Percentiles rank a stretch among this genome's conserved stretches.
Evolutionary conservation across 2,888 invertebrate species (phyloP).

Genomic region (Trachelus tabidus): DNA sequence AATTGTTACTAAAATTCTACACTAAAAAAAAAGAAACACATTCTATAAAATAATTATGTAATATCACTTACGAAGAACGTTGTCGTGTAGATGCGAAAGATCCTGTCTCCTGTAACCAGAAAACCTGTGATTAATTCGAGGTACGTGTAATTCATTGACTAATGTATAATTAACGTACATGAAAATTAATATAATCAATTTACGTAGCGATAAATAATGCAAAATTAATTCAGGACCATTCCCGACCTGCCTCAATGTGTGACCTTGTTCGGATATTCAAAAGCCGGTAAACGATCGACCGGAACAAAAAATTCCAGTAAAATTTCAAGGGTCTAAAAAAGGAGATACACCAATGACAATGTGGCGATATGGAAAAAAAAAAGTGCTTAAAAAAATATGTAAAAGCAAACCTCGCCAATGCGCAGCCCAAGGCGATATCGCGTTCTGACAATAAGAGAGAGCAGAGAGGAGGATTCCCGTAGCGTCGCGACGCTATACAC

Average conservation of each 20-base stretch:
- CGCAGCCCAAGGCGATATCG: constrained; percentile 60
- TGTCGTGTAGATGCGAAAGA: constrained; percentile 59
- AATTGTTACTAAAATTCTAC: not conserved
- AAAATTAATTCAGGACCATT: too few species aligned
- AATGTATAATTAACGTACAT: constrained; percentile 5
- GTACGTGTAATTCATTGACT: not conserved
- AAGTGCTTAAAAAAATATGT: too few species aligned
- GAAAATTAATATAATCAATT: not conserved
- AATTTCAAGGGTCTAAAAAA: too few species aligned
- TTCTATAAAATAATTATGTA: not conserved
- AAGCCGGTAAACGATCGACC: too few species aligned
- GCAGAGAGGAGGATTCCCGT: not conserved
- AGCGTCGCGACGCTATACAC: not conserved
- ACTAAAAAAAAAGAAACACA: too few species aligned
- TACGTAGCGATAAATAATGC: not conserved
- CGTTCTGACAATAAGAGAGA: constrained; percentile 55
- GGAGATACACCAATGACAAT: too few species aligned
- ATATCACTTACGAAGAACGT: constrained; percentile 58
- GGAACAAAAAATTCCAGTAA: too few species aligned
- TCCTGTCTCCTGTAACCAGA: constrained; percentile 55
- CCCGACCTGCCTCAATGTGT: too few species aligned
- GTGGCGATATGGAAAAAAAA: too few species aligned
- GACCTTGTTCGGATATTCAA: too few species aligned
- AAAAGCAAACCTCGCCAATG: constrained; percentile 47
- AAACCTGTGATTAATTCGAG: too few species aligned